phyloP scores from a whole-genome alignment of 2,797 vertebrate species.

The Alfaro cultratus region DNA sequence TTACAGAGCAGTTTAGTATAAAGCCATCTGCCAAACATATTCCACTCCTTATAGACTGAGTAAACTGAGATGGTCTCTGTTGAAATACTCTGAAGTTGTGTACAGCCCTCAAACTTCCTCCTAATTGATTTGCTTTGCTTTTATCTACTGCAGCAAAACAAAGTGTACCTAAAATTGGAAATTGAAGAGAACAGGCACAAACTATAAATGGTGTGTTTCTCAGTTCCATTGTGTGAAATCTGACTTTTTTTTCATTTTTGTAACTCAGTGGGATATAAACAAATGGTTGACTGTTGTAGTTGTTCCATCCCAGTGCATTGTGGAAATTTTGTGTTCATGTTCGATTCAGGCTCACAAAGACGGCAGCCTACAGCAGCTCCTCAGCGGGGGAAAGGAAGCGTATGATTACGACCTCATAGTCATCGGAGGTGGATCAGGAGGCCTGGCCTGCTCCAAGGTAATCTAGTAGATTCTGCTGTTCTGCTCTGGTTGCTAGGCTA shows the following conservation, averaged over 20 bases:
- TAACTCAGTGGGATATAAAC: neutral
- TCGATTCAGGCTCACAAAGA: slow-evolving; percentile 86
- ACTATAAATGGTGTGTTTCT: neutral
- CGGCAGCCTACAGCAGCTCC: slow-evolving; percentile 88
- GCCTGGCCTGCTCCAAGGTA: slow-evolving; percentile 96
- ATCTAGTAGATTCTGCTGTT: neutral
- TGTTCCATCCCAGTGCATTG: neutral
- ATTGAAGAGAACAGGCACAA: neutral
- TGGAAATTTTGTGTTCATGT: slow-evolving; percentile 1
- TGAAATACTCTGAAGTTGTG: too few relatives aligned
- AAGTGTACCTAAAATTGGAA: too few relatives aligned
- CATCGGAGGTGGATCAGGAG: slow-evolving; percentile 95
- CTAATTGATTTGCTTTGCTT: too few relatives aligned
- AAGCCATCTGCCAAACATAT: too few relatives aligned
- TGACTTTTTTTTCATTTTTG: neutral
- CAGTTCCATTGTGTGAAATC: neutral
- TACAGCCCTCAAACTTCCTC: too few relatives aligned
- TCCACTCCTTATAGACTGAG: too few relatives aligned
- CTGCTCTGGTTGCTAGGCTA: too few relatives aligned
- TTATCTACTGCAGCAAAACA: too few relatives aligned
- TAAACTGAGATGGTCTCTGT: too few relatives aligned
- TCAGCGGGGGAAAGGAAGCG: slow-evolving; percentile 71
- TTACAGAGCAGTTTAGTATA: too few relatives aligned
- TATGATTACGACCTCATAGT: slow-evolving; percentile 96
- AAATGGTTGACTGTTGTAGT: neutral